A percentile compares a stretch with the other conserved stretches of the same genome.
These are phyloP conservation scores for Diorhabda carinulata DNA, from an alignment of 1,140 invertebrate species.

Conservation along the genomic window DNA sequence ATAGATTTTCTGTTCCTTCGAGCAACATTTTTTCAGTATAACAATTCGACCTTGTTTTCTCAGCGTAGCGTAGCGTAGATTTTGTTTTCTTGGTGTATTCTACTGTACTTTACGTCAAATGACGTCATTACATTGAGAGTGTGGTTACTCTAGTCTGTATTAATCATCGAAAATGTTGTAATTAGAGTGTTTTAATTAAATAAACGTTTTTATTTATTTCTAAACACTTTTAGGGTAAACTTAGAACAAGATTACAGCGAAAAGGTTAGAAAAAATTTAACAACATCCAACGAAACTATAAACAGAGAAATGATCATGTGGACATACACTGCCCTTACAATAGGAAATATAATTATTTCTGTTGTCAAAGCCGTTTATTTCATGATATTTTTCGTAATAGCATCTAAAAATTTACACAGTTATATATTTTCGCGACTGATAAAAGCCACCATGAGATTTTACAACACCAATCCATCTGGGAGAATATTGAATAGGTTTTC, in stretches of 20 bases:
- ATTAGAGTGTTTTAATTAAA: no score
- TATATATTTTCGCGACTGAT: slow-evolving; percentile 60
- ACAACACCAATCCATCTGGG: slow-evolving; percentile 55
- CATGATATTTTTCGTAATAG: slow-evolving; percentile 38
- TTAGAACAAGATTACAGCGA: slow-evolving; percentile 41
- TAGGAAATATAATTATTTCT: slow-evolving; percentile 57
- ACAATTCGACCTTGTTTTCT: no score
- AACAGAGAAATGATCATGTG: slow-evolving; percentile 43
- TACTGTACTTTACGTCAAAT: no score
- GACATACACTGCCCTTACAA: slow-evolving; percentile 56
- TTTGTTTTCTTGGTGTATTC: no score
- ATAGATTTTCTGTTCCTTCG: no score
- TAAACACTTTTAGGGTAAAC: slow-evolving; percentile 39
- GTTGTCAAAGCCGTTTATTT: slow-evolving; percentile 37
- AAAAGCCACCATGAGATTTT: slow-evolving; percentile 57
- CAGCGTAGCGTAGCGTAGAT: no score
- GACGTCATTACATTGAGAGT: no score
- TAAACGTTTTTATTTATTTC: no score
- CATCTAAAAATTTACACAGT: slow-evolving; percentile 56
- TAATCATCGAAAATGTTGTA: no score
- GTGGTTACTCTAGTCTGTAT: no score
- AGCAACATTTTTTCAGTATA: no score
- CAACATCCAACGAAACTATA: slow-evolving; percentile 22
- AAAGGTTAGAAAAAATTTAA: slow-evolving; percentile 21
- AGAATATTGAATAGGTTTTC: slow-evolving; percentile 56